phyloP scores from a whole-genome alignment of 2,888 invertebrate species.

The Lasioglossum marginatum region DNA sequence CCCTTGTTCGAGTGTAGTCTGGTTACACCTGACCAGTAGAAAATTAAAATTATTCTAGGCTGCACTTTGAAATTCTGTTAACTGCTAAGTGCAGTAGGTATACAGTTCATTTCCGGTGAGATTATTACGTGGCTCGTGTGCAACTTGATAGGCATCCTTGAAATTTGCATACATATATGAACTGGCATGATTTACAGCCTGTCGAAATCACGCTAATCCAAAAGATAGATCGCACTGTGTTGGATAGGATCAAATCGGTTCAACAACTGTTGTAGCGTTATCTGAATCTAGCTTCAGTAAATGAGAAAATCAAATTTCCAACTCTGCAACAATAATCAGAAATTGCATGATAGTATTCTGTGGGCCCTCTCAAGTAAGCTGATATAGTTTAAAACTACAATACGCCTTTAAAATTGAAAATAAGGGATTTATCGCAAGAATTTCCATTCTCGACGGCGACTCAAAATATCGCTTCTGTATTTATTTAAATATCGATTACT shows the following conservation, averaged over 20 bases:
- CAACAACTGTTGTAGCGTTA: neutral
- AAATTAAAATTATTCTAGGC: neutral
- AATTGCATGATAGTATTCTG: neutral
- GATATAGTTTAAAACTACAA: neutral
- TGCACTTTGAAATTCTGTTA: neutral
- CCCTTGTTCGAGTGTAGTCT: neutral
- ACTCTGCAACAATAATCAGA: neutral
- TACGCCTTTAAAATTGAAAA: neutral
- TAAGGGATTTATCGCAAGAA: neutral
- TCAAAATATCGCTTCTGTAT: neutral
- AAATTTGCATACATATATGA: conserved; percentile 10
- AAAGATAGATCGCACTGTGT: neutral
- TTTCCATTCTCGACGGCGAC: neutral
- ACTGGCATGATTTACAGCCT: conserved; percentile 1
- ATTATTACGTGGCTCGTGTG: neutral
- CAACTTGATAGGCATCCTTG: neutral
- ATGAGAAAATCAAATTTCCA: neutral
- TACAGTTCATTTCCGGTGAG: neutral
- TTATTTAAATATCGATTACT: conserved; percentile 4
- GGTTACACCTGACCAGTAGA: neutral
- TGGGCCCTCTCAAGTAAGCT: neutral
- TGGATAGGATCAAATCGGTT: neutral
- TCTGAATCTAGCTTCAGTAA: neutral
- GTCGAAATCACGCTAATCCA: neutral
- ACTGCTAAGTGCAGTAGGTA: neutral